A percentile compares a stretch with the other conserved stretches of the same genome.
Conservation (phyloP, 2,888 invertebrate species). For the Anthophora plumipes region DNA sequence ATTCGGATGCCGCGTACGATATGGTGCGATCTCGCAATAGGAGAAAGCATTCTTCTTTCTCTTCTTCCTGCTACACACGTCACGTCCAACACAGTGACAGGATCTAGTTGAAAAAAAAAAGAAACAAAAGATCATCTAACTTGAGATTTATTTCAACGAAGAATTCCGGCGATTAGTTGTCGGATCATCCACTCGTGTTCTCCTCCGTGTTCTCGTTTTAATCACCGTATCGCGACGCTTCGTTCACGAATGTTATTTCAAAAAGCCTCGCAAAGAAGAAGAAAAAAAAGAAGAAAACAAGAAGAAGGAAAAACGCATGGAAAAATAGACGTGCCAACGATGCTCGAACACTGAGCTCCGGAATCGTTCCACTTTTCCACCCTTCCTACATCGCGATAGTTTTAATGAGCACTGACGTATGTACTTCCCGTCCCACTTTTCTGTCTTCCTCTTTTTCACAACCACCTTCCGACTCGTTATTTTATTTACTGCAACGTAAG, state of each 20-base stretch:
- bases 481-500: conserved; percentile 64
- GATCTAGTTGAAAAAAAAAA: not conserved
- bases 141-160: not conserved
- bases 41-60: not conserved
- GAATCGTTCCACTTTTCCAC: conserved; percentile 52
- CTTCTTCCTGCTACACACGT: not conserved
- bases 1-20: not conserved
- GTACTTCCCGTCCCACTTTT: conserved; percentile 38
- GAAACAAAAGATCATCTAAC: not conserved
- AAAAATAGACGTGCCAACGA: conserved; percentile 28
- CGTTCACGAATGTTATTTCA: not conserved
- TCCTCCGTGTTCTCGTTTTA: conserved; percentile 17
- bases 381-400: conserved; percentile 55
- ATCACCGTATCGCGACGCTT: conserved; percentile 3
- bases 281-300: not conserved
- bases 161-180: not conserved
- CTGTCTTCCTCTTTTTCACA: conserved; percentile 13
- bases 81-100: not conserved
- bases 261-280: not conserved
- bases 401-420: conserved; percentile 65
- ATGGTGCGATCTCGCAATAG: conserved; percentile 9
- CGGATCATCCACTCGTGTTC: conserved; percentile 2
- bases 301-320: not conserved
- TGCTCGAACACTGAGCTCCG: conserved; percentile 30
- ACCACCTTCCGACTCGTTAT: conserved; percentile 57